Evolutionary conservation across 1,140 invertebrate species (phyloP), one percentile per base, ranked within the genome.

Genomic region (Drosophila navojoa): DNA sequence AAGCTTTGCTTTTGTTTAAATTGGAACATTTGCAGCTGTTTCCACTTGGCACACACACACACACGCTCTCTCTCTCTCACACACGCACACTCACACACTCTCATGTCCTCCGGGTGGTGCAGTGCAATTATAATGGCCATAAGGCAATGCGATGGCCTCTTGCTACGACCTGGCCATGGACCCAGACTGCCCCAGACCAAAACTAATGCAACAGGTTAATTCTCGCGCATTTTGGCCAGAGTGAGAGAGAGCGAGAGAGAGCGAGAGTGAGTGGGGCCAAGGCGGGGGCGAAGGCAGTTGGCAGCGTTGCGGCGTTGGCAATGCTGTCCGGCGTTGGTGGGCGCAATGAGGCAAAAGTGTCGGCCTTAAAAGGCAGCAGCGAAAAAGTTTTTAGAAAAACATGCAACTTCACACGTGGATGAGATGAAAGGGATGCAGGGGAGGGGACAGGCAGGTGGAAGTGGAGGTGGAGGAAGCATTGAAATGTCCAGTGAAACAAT

Each of bases 291-390:
- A 49, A 11, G 35, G 35, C 35, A 38, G 35, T 6, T 29, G 19
- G 19, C 19, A 22, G 3, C 27, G 40, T 11, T 15, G 49, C 49
- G 10, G 47, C 45, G 47, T 38, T 49, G 47, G 47, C 45, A 29
- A 50, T 10, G 52, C 15, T 42, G 38, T 44, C 19, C 54, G 55
- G 68, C 52, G 67, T 10, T 49, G 49, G 68, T 53, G 72, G 49
- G 70, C 71, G 71, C 67, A 81, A 86, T 85, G 78, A 76, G 35
- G 71, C 71, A 71, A 86, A 81, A 78, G 81, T 76, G 62, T 68
- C 57, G 79, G 84, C 84, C 81, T 77, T 85, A 81, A 86, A 86
- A 81, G 81, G 81, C 81, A 77, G 52, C 72, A 72, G 76, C 47
- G 71, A 61, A 81, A 77, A 71, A 66, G 62, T 71, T 85, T 71